Base-by-base conservation (phyloP, 2,797 vertebrate species). In the Neomorphus geoffroyi region DNA sequence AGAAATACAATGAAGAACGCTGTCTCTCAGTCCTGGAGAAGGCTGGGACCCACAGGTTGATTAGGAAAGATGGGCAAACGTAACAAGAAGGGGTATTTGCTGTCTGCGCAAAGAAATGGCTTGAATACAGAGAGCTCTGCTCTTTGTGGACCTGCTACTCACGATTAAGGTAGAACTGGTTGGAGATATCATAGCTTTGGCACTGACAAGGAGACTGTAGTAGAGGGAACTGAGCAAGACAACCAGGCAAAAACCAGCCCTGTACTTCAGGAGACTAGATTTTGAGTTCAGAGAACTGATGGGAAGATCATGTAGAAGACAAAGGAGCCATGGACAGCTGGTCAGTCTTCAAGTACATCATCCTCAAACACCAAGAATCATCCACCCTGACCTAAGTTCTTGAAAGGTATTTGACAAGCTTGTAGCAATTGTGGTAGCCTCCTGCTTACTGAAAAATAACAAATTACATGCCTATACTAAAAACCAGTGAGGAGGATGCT, bases 91-190 rank as follows among this genome's bases (percentile, higher is more conserved):
- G n/a, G 9, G 2, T 27, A 53, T 65, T 83, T 86, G 3, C 50
- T 2, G 0, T 28, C 27, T 65, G 3, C n/a, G 23, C 8, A 58
- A 65, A 71, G 17, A 66, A 72, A 3, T 21, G 13, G 6, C 15
- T 88, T 73, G 39, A 66, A 85, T 62, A 32, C 11, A 39, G 2
- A 73, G 17, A 73, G 22, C 32, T 91, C 80, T 84, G 27, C 7
- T 10, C 30, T n/a, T n/a, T 54, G 11, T n/a, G 26, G 12, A 48
- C 35, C 23, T 30, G 19, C 28, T 56, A 9, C 22, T 90, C 10
- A 2, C 6, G 4, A 41, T 80, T 71, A 61, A 64, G 10, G 33
- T 13, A 66, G 24, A 74, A 75, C 14, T 75, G 22, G 26, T 32
- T 51, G 33, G 37, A 90, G 30, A 45, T 48, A 9, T 57, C 45